Evolutionary conservation across 2,888 invertebrate species (phyloP).

Genomic region (Stenotaenia linearis): DNA sequence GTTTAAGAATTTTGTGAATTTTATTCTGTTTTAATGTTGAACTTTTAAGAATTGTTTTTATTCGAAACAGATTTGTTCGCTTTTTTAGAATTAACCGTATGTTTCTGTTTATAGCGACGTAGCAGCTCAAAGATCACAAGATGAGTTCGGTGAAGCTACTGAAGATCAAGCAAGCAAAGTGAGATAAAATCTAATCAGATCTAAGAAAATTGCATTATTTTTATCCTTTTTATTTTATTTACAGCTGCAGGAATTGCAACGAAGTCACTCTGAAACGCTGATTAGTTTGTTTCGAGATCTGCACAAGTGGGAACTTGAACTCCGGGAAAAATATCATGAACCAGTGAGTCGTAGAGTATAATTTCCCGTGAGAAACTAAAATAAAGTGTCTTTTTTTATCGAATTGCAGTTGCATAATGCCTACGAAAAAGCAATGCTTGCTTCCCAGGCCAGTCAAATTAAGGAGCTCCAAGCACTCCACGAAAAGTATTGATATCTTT

Average conservation of each 20-base stretch:
- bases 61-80: not conserved
- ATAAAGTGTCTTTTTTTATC: not conserved
- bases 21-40: not conserved
- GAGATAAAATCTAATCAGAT: not conserved
- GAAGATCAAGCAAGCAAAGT: constrained; percentile 27
- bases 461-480: constrained; percentile 63
- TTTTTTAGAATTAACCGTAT: not conserved
- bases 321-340: constrained; percentile 79
- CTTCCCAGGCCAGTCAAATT: constrained; percentile 72
- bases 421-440: constrained; percentile 72
- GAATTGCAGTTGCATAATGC: constrained; percentile 43
- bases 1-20: not conserved
- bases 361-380: not conserved
- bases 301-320: constrained; percentile 63
- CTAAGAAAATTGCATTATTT: not conserved
- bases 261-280: constrained; percentile 44
- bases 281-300: constrained; percentile 53
- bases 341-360: constrained; percentile 47
- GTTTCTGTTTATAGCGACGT: not conserved
- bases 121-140: not conserved
- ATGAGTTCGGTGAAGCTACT: constrained; percentile 1
- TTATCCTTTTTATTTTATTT: not conserved
- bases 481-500: constrained; percentile 59
- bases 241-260: constrained; percentile 45
- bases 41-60: not conserved